Conservation (phyloP, 2,888 invertebrate genomes). For the Theretra japonica region DNA sequence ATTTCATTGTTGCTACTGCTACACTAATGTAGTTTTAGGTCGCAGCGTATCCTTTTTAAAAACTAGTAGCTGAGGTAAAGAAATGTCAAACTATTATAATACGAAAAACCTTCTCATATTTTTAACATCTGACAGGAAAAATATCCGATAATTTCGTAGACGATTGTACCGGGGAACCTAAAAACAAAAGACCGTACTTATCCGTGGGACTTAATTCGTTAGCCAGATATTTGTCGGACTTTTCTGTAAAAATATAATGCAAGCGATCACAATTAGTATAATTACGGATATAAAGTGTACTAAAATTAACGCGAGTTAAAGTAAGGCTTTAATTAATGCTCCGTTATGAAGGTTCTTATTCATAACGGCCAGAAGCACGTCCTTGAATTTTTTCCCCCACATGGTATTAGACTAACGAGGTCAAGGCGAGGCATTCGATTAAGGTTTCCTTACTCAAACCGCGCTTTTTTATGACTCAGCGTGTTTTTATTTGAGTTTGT, state of each 20-base stretch:
- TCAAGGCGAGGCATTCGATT: constrained; percentile 43
- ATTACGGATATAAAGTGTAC: neutral
- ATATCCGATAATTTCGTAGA: too few relatives aligned
- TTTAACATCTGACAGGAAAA: too few relatives aligned
- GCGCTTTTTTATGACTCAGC: constrained; percentile 19
- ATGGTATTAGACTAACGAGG: constrained; percentile 33
- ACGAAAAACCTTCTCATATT: too few relatives aligned
- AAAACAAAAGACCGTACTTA: too few relatives aligned
- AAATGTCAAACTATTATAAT: too few relatives aligned
- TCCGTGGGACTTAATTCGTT: too few relatives aligned
- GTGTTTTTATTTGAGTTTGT: constrained; percentile 26
- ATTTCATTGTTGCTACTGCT: too few relatives aligned
- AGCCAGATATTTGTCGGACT: too few relatives aligned
- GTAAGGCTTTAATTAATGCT: constrained; percentile 16
- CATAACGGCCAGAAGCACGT: constrained; percentile 22
- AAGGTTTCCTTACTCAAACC: constrained; percentile 40
- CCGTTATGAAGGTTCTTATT: constrained; percentile 21
- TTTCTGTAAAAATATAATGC: neutral
- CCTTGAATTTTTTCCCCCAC: constrained; percentile 28
- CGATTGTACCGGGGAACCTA: too few relatives aligned
- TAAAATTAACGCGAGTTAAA: constrained; percentile 12
- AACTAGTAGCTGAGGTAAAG: too few relatives aligned
- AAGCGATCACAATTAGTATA: neutral
- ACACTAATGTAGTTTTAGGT: too few relatives aligned
- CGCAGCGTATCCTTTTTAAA: too few relatives aligned